Evolutionary conservation across 2,888 invertebrate species (phyloP).

Genomic region (Stenichneumon culpator): DNA sequence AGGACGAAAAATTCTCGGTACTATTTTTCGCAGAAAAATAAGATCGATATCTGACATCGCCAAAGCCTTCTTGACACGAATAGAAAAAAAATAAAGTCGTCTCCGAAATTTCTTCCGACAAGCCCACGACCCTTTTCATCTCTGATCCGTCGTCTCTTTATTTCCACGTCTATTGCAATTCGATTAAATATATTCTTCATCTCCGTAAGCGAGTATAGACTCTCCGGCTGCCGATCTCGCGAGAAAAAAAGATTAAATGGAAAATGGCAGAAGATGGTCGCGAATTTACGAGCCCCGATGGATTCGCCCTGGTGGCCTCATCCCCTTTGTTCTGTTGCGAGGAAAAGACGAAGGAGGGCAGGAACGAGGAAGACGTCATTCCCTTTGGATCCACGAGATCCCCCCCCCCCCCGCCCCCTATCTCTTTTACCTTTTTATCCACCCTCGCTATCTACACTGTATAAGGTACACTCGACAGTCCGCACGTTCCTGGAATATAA

Average conservation of each 20-base stretch:
- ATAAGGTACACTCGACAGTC: conserved; percentile 36
- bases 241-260: conserved; percentile 15
- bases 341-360: conserved; percentile 32
- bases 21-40: too few species aligned
- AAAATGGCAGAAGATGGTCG: conserved; percentile 44
- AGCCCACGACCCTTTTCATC: neutral
- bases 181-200: conserved; percentile 19
- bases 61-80: too few species aligned
- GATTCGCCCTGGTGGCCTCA: conserved; percentile 54
- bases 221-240: neutral
- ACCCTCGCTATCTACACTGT: conserved; percentile 12
- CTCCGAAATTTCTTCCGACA: neutral
- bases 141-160: neutral
- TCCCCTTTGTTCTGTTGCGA: conserved; percentile 29
- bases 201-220: conserved; percentile 12
- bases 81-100: too few species aligned
- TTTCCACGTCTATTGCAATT: neutral
- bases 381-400: conserved; percentile 57
- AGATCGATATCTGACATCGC: too few species aligned
- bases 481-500: conserved; percentile 58
- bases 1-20: too few species aligned
- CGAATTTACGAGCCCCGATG: conserved; percentile 64
- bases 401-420: conserved; percentile 4
- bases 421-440: conserved; percentile 19
- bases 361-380: conserved; percentile 48